Percentiles rank a stretch among this genome's conserved stretches.
Evolutionary conservation across 2,888 invertebrate species (phyloP).

Genomic region (Sphaerophoria taeniata): DNA sequence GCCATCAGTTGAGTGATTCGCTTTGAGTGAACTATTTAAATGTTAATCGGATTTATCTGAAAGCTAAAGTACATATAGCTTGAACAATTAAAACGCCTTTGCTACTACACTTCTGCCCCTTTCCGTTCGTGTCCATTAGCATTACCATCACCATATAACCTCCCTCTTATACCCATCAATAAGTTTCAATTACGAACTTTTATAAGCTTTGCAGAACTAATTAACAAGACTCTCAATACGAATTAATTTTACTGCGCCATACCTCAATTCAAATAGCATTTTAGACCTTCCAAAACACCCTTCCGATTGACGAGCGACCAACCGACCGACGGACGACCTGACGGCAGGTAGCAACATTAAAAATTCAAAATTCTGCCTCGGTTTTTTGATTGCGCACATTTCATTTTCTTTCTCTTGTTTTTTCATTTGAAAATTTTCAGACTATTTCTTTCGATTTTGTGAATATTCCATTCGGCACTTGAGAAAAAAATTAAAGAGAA

Average conservation of each 20-base stretch:
- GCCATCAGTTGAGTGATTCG: constrained; percentile 4
- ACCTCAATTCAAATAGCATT: constrained; percentile 36
- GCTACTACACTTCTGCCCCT: not conserved
- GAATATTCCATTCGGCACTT: constrained; percentile 30
- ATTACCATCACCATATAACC: not conserved
- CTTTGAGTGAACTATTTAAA: constrained; percentile 47
- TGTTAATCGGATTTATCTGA: constrained; percentile 55
- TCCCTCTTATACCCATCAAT: constrained; percentile 36
- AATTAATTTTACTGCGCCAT: constrained; percentile 43
- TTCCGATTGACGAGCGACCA: not conserved
- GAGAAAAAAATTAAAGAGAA: not conserved
- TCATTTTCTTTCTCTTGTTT: not conserved
- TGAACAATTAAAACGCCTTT: constrained; percentile 38
- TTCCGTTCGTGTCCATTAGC: not conserved
- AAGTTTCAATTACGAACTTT: constrained; percentile 64
- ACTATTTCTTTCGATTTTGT: constrained; percentile 15
- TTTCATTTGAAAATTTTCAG: not conserved
- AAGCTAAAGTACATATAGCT: constrained; percentile 46
- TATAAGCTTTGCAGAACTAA: constrained; percentile 60
- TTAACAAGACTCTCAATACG: constrained; percentile 63
- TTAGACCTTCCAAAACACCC: constrained; percentile 1
- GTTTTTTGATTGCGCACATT: constrained; percentile 41
- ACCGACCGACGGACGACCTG: not conserved
- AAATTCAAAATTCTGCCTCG: constrained; percentile 52
- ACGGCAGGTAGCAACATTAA: constrained; percentile 46